Evolutionary conservation across 1,140 invertebrate species (phyloP).

Genomic region (Heterodera carotae): DNA sequence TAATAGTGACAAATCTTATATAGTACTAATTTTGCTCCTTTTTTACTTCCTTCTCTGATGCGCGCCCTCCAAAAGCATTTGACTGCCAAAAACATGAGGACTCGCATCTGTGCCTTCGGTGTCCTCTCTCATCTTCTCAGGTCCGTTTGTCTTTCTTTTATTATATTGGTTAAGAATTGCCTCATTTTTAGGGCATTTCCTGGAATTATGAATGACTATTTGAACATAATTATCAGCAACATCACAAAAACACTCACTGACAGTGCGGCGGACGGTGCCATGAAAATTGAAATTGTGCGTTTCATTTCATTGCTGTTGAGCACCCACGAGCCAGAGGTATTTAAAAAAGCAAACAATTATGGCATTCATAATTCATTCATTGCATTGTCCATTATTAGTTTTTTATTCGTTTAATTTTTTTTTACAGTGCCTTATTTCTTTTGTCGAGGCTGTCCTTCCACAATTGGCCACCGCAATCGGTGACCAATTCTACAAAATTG

Average conservation of each 20-base stretch:
- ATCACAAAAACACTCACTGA: constrained; percentile 75
- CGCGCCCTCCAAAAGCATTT: constrained; percentile 85
- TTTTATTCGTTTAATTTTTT: constrained; percentile 12
- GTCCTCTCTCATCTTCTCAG: constrained; percentile 85
- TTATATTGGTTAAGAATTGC: constrained; percentile 15
- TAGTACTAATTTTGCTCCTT: not conserved
- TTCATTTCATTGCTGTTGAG: constrained; percentile 85
- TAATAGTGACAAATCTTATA: too few species aligned
- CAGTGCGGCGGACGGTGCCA: constrained; percentile 77
- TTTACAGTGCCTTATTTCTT: constrained; percentile 73
- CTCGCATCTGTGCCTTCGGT: constrained; percentile 85
- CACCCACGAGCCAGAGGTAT: constrained; percentile 76
- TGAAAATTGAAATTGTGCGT: constrained; percentile 94
- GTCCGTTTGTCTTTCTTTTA: constrained; percentile 32
- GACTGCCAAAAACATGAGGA: constrained; percentile 89
- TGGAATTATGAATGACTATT: constrained; percentile 38
- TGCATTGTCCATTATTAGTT: too few species aligned
- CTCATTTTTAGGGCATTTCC: constrained; percentile 45
- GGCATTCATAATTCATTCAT: too few species aligned
- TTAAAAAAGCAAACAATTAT: too few species aligned
- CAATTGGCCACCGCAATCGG: constrained; percentile 67
- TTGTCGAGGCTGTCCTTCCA: constrained; percentile 81
- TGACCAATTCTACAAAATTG: constrained; percentile 97
- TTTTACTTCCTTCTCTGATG: constrained; percentile 73
- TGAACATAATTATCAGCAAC: constrained; percentile 38